phyloP scores from a whole-genome alignment of 2,113 vertebrate genomes.

The Marcusenius ussheri region DNA sequence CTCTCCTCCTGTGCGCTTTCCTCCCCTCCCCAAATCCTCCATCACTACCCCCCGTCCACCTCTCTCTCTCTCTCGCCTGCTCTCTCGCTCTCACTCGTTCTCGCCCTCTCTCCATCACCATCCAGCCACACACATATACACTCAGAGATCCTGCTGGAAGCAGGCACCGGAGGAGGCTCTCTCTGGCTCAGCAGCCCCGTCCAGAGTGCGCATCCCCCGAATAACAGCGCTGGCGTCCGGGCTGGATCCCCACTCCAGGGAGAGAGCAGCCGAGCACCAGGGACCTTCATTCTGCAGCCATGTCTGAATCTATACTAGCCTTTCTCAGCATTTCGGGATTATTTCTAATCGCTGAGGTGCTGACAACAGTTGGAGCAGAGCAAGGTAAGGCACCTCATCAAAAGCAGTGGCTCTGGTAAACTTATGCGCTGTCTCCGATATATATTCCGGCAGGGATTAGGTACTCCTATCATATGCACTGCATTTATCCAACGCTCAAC shows the following conservation, averaged over 20 bases:
- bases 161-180: constrained; percentile 54
- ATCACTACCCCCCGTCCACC: constrained; percentile 28
- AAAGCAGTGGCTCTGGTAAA: neutral
- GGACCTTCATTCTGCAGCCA: constrained; percentile 64
- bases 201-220: constrained; percentile 58
- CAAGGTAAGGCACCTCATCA: constrained; percentile 33
- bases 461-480: neutral
- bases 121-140: constrained; percentile 43
- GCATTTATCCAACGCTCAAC: neutral
- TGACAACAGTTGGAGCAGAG: constrained; percentile 41
- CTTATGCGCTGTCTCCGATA: neutral
- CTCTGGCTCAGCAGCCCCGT: constrained; percentile 60
- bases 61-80: constrained; percentile 31
- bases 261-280: constrained; percentile 52
- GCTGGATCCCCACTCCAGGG: constrained; percentile 47
- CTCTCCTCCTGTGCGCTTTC: constrained; percentile 39
- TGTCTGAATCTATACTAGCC: constrained; percentile 77
- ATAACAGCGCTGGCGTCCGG: constrained; percentile 57
- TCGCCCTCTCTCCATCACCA: constrained; percentile 35
- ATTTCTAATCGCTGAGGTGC: constrained; percentile 68
- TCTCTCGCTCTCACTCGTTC: constrained; percentile 1
- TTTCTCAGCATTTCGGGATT: constrained; percentile 83
- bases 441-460: neutral
- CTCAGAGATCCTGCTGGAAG: constrained; percentile 59
- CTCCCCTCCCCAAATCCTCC: constrained; percentile 17